phyloP scores from a whole-genome alignment of 2,888 invertebrate genomes.

The Drosophila borealis region DNA sequence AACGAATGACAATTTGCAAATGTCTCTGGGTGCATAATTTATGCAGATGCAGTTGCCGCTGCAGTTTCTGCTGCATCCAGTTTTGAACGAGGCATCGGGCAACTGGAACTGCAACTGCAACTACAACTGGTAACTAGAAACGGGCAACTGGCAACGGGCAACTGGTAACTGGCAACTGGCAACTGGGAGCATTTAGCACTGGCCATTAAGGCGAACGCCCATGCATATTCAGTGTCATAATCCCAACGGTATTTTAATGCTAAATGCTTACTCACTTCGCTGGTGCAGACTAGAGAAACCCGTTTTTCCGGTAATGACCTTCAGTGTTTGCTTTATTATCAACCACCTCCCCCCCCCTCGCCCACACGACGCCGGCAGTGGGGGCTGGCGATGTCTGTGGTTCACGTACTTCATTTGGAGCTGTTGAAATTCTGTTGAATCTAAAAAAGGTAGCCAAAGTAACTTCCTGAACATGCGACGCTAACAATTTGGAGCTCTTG shows the following conservation, averaged over 20 bases:
- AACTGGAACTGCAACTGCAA: constrained; percentile 53
- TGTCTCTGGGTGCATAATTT: constrained; percentile 71
- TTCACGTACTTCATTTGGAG: constrained; percentile 44
- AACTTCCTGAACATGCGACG: constrained; percentile 62
- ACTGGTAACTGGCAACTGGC: constrained; percentile 49
- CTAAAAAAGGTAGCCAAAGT: constrained; percentile 43
- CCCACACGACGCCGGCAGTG: constrained; percentile 2
- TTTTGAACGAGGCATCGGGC: constrained; percentile 33
- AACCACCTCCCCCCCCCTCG: constrained; percentile 22
- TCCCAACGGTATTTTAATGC: constrained; percentile 78
- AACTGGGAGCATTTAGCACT: constrained; percentile 62
- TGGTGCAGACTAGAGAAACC: constrained; percentile 54
- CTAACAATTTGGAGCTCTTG: constrained; percentile 37
- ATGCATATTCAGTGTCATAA: constrained; percentile 78
- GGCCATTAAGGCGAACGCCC: constrained; percentile 72
- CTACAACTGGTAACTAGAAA: constrained; percentile 43
- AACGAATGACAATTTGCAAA: constrained; percentile 75
- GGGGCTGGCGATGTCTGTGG: constrained; percentile 23
- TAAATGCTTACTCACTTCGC: constrained; percentile 74
- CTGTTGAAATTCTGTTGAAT: constrained; percentile 48
- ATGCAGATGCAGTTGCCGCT: constrained; percentile 64
- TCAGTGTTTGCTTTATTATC: constrained; percentile 69
- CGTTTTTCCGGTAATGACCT: constrained; percentile 82
- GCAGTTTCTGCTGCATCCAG: constrained; percentile 32
- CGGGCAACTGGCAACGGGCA: constrained; percentile 45